Base-by-base conservation (phyloP, 2,888 invertebrate species). In the Folsomia manolachei region DNA sequence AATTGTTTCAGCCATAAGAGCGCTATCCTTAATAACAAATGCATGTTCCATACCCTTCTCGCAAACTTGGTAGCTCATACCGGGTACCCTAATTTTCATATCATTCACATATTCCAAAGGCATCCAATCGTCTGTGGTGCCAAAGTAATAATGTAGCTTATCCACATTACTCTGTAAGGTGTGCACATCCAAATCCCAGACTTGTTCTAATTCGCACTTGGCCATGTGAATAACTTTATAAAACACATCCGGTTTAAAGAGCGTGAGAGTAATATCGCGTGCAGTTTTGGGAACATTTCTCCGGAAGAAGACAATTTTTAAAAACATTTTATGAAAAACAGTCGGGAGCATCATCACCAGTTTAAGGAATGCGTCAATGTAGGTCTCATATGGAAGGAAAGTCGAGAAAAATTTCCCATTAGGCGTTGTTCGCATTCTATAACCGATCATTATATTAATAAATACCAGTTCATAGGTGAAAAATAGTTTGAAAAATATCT, bases 71-170 rank as follows among this genome's bases (percentile, higher is more conserved):
- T 89, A 88, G 76, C 90, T 87, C 7, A 89, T 84, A 70, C 87
- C 83, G 0, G 90, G 90, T 82, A 89, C 87, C 71, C 85, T 84
- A 23, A 83, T 80, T 75, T 86, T 87, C 71, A 96, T 84, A 75
- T 90, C 88, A 26, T 89, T 84, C 82, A 88, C 92, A 82, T 90
- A 93, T 56, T 85, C 83, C 0, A 88, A 81, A 0, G 96, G 96
- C 67, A 90, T 91, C 97, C 97, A 97, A 7, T 88, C 88, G 84
- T 97, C 97, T 1, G 82, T 86, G 2, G 86, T 84, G 11, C 93
- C 91, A 83, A 94, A 97, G 82, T 93, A 91, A 64, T 95, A 88
- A 82, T 90, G 90, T 1, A 95, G 84, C 81, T 89, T 88, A 18
- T 88, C 83, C n/a, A 86, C 80, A 82, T 90, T 85, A 26, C 85